Base-by-base conservation (phyloP, 1,140 invertebrate species). In the Probaryconus sp. region DNA sequence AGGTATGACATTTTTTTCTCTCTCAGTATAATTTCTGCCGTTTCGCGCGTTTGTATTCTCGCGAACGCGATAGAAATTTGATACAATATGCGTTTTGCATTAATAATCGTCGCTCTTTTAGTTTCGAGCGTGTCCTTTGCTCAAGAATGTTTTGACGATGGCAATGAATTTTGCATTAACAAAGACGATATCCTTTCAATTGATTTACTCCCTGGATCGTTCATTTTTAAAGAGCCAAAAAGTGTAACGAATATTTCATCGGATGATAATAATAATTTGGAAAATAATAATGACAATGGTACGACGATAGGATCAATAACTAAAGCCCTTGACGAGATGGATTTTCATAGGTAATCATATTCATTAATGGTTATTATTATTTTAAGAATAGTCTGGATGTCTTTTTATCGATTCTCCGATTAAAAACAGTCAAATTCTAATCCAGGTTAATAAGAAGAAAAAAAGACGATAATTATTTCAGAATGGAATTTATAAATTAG, bases 111-210 rank as follows among this genome's bases (percentile, higher is more conserved):
- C 18, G 17, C 53, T 17, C 30, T 61, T 5, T 11, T 75, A 6
- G 21, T 33, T 9, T 21, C 28, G 21, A 14, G 53, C 0, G 18
- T 6, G 24, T 48, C 78, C 10, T 31, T 9, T 3, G 5, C 40
- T 0, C 68, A 83, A 14, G 70, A 85, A 11, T 88, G 87, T 53
- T 87, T 83, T 53, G 81, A 86, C 40, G 85, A 88, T 13, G 85
- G 85, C 2, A 87, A 81, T 37, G 85, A 87, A 53, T 87, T 86
- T 42, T 88, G 87, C 20, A 83, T 92, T 18, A 88, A 91, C 81
- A 81, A 91, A 2, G 85, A 92, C 42, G 91, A 92, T 78, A 90
- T 92, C 71, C 79, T 92, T 13, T 88, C 90, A 0, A 88, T 84
- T 1, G 90, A 92, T 83, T 85, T 91, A 37, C 89, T 92, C 81